Base-by-base conservation (phyloP, 2,888 invertebrate species). In the Cephonodes hylas region DNA sequence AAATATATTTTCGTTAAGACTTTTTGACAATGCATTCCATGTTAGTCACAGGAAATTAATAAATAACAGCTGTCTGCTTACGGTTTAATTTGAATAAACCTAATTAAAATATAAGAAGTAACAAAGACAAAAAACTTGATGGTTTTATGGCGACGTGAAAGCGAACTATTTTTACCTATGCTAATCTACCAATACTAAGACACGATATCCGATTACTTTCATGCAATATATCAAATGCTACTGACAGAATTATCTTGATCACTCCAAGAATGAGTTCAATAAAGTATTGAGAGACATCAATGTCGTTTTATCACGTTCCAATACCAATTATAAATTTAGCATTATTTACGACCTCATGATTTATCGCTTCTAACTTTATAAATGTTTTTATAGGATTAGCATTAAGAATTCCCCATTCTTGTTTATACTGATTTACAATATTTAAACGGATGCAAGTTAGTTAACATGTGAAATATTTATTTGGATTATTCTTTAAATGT, bases 201-300 rank as follows among this genome's bases (percentile, higher is more conserved):
- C 53, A 10, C 61, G 63, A 60, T 64, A 64, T 34, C 18, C 53
- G 53, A 53, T 53, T 3, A 34, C 13, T 60, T 31, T 25, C 42
- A 58, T 22, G 20, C 34, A 13, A 25, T 58, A 58, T 8, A 42
- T 58, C 58, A 58, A 38, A 42, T 22, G 58, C 15, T 58, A 8
- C 20, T 42, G 42, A 42, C 38, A 58, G 23, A 42, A 58, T 58
- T 58, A 58, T 42, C 38, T 42, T 42, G 23, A 58, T 42, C 31
- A 31, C 18, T 45, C 22, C 18, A 18, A 8, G 31, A 53, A 18
- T 18, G 53, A 27, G 4, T 53, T 18, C 27, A 53, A 53, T 53
- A 53, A 53, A 31, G 31, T 18, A 53, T 53, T 53, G 8, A 8
- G 18, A 18, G 31, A 15, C 3, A 31, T 53, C 31, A 31, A 18